These are phyloP conservation scores for Furcula furcula DNA, from an alignment of 2,888 invertebrate genomes.

Conservation along the genomic window DNA sequence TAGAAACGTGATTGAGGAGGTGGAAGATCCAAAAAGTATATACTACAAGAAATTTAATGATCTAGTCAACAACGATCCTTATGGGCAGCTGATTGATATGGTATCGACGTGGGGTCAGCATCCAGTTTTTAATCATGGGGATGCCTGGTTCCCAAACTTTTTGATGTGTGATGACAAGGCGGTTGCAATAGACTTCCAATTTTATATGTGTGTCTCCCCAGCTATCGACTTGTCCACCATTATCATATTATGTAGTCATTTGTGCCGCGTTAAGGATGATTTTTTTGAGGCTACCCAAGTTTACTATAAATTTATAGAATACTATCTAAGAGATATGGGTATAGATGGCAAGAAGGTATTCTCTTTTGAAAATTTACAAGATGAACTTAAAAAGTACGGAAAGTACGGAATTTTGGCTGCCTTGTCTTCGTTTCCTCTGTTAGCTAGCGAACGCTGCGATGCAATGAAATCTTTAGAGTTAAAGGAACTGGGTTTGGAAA, in stretches of 20 bases:
- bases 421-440: conserved; percentile 42
- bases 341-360: conserved; percentile 35
- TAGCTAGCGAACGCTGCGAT: conserved; percentile 43
- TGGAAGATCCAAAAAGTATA: conserved; percentile 36
- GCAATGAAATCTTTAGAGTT: conserved; percentile 28
- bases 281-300: conserved; percentile 39
- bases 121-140: conserved; percentile 50
- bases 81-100: conserved; percentile 36
- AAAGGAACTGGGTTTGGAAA: conserved; percentile 31
- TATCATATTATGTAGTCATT: conserved; percentile 34
- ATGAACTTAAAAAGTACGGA: conserved; percentile 46
- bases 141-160: conserved; percentile 55
- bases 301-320: conserved; percentile 40
- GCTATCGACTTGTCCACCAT: conserved; percentile 46
- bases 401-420: conserved; percentile 43
- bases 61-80: conserved; percentile 35
- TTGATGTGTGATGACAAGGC: conserved; percentile 37
- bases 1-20: conserved; percentile 35
- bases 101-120: conserved; percentile 27
- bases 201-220: conserved; percentile 44
- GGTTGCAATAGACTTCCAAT: conserved; percentile 51
- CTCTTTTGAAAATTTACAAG: conserved; percentile 34
- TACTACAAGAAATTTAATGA: conserved; percentile 47
- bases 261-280: conserved; percentile 32
- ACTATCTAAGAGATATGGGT: conserved; percentile 48